phyloP scores from a whole-genome alignment of 2,113 vertebrate species.

The Atrichornis clamosus region DNA sequence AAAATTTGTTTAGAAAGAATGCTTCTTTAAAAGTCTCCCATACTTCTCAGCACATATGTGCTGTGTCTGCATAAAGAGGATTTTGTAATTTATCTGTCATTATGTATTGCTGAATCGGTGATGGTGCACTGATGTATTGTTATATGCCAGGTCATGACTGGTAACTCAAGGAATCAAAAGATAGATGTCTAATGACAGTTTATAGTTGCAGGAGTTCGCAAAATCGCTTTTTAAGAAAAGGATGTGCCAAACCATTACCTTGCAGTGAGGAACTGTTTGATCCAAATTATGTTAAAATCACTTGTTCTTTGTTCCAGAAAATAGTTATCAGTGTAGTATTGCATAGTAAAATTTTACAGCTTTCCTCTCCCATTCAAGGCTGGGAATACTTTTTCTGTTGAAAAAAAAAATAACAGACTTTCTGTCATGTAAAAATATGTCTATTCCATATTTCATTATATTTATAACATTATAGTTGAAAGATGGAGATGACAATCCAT shows the following conservation, averaged over 20 bases:
- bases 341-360: neutral
- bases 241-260: neutral
- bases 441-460: neutral
- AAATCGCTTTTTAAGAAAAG: neutral
- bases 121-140: neutral
- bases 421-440: neutral
- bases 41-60: neutral
- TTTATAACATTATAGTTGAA: neutral
- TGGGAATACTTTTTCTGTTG: neutral
- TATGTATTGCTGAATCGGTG: neutral
- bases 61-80: neutral
- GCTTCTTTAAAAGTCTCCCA: neutral
- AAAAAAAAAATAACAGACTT: neutral
- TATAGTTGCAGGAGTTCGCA: neutral
- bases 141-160: rapidly evolving
- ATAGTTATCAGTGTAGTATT: neutral
- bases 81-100: rapidly evolving
- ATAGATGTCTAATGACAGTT: neutral
- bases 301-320: neutral
- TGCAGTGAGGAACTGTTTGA: neutral
- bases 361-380: neutral
- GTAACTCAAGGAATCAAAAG: neutral
- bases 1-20: neutral
- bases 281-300: neutral
- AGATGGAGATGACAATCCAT: neutral